Evolutionary conservation across 1,140 invertebrate species (phyloP).

Genomic region (Pseudomyrmex gracilis): DNA sequence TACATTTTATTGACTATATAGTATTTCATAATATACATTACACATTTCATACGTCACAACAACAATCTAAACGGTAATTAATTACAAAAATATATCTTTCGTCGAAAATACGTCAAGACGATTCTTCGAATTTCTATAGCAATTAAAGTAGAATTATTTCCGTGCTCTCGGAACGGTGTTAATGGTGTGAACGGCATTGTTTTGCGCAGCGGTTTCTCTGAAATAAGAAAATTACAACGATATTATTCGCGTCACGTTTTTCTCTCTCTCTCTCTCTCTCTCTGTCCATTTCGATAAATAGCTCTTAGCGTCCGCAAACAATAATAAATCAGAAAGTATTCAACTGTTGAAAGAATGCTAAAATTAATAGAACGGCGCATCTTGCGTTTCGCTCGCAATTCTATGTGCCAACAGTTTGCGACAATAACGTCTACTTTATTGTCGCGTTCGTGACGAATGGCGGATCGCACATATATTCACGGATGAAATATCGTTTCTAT

Average conservation of each 20-base stretch:
- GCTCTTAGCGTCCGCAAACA: background rate
- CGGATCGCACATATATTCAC: slow-evolving; percentile 35
- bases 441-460: slow-evolving; percentile 42
- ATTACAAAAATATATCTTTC: background rate
- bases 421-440: slow-evolving; percentile 55
- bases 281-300: slow-evolving; percentile 8
- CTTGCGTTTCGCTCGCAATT: background rate
- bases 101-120: background rate
- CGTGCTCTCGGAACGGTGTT: background rate
- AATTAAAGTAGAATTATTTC: slow-evolving; percentile 27
- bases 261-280: too few relatives aligned
- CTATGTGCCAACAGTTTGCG: slow-evolving; percentile 13
- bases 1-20: slow-evolving; percentile 41
- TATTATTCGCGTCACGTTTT: background rate
- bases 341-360: background rate
- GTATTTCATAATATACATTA: slow-evolving; percentile 11
- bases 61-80: background rate
- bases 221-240: slow-evolving; percentile 22
- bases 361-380: background rate
- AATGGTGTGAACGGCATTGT: slow-evolving; percentile 15
- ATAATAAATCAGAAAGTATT: slow-evolving; percentile 15
- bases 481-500: slow-evolving; percentile 57
- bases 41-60: background rate
- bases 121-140: slow-evolving; percentile 6
- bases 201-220: slow-evolving; percentile 43